A percentile compares a stretch with the other conserved stretches of the same genome.
phyloP scores from a whole-genome alignment of 2,888 invertebrate species.

The Melanostoma scalare region DNA sequence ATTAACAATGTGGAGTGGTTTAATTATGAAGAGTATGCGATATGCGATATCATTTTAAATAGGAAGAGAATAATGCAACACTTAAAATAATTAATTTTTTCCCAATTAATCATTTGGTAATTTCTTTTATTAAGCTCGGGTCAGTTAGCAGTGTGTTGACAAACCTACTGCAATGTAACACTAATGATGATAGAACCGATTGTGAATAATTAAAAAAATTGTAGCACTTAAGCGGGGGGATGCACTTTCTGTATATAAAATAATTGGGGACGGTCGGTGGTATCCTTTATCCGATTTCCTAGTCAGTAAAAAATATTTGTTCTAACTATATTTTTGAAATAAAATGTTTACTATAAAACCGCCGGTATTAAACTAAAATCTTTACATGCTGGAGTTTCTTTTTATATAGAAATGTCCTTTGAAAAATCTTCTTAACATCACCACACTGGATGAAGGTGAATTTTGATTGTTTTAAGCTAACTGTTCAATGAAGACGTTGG shows the following conservation, averaged over 20 bases:
- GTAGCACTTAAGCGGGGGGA: too few relatives aligned
- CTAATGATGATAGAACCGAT: constrained; percentile 35
- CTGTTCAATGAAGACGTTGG: constrained; percentile 1
- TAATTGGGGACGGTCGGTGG: neutral
- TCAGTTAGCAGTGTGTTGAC: neutral
- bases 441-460: constrained; percentile 53
- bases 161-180: neutral
- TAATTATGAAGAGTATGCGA: too few relatives aligned
- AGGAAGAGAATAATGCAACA: constrained; percentile 23
- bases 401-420: constrained; percentile 47
- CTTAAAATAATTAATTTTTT: constrained; percentile 56
- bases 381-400: constrained; percentile 37
- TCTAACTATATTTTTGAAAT: neutral
- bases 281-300: neutral
- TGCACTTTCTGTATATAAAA: neutral
- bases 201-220: too few relatives aligned
- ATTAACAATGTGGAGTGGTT: too few relatives aligned
- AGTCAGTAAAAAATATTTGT: neutral
- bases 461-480: constrained; percentile 23
- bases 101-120: constrained; percentile 1
- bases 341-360: constrained; percentile 32
- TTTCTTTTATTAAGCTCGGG: too few relatives aligned
- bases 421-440: constrained; percentile 8
- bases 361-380: constrained; percentile 55
- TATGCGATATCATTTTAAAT: neutral